Evolutionary conservation across 1,140 invertebrate species (phyloP), one percentile per base, ranked within the genome.

Genomic region (Odontomachus brunneus): DNA sequence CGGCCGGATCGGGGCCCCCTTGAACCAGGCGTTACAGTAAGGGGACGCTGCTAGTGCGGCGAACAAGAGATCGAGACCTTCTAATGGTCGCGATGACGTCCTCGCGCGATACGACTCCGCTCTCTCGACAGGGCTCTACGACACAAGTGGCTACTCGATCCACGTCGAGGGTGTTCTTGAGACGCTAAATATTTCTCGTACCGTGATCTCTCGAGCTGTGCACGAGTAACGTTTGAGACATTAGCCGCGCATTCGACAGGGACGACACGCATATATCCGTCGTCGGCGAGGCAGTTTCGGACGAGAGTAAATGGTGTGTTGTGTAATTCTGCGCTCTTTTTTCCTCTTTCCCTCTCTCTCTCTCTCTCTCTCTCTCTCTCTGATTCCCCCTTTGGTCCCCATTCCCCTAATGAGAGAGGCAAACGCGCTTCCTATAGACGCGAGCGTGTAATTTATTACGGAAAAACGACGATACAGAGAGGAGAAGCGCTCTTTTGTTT

Each of bases 61-160:
- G 86, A 62, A 85, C 75, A 75, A 49, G 53, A 82, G 73, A 80
- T 85, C 82, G 78, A 74, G 82, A 66, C 29, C 86, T 88, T 83
- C 69, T 88, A 88, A 88, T 88, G 83, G 73, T 38, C 57, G 72
- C 87, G 87, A 88, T 81, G 87, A 88, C 87, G 87, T 88, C 73
- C 73, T 71, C 65, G 57, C 74, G 85, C 84, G 82, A 82, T 60
- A 59, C 44, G 33, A 80, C 51, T 63, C n/a, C 33, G 60, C 66
- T 72, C 84, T 69, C 84, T 69, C 76, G 83, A 84, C 71, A 51
- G 53, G 38, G 9, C 38, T 44, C 55, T 81, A 55, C 22, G 63
- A 66, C 65, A 80, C 86, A 71, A 88, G 86, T 87, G 72, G 86
- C 69, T 66, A 51, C 22, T 60, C 44, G 51, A 74, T 55, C 57